Evolutionary conservation across 2,888 invertebrate genomes (phyloP).

Genomic region (Hemithea aestivaria): DNA sequence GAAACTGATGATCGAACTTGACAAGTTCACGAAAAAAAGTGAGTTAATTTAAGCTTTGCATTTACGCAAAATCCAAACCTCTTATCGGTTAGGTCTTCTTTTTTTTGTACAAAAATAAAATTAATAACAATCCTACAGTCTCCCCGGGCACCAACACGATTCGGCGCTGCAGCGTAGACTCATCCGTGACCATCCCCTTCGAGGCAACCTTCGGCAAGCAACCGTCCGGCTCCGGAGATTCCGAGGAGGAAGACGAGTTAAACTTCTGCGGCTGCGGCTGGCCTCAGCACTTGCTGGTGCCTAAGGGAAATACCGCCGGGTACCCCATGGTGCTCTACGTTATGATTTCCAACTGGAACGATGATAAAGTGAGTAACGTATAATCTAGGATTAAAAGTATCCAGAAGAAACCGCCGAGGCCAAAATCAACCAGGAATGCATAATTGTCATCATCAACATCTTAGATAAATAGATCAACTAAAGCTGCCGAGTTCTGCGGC

Average conservation of each 20-base stretch:
- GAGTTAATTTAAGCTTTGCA: constrained; percentile 12
- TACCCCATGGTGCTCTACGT: constrained; percentile 84
- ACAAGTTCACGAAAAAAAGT: constrained; percentile 83
- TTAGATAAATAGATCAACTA: too few relatives aligned
- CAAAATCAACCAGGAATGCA: too few relatives aligned
- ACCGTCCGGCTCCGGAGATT: constrained; percentile 77
- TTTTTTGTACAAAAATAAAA: too few relatives aligned
- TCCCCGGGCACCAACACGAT: constrained; percentile 83
- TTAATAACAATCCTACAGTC: too few relatives aligned
- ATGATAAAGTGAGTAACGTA: constrained; percentile 78
- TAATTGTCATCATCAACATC: too few relatives aligned
- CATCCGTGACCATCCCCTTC: constrained; percentile 90
- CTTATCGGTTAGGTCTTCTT: too few relatives aligned
- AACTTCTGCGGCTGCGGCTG: constrained; percentile 94
- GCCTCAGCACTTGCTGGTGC: constrained; percentile 90
- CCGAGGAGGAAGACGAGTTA: constrained; percentile 76
- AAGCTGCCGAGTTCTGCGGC: too few relatives aligned
- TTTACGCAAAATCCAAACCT: too few relatives aligned
- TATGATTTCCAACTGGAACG: constrained; percentile 86
- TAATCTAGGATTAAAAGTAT: too few relatives aligned
- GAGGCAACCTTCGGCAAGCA: constrained; percentile 89
- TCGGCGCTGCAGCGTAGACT: constrained; percentile 82
- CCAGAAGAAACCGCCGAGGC: too few relatives aligned
- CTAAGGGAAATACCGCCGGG: constrained; percentile 84
- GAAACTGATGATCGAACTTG: constrained; percentile 84